A percentile compares a stretch with the other conserved stretches of the same genome.
Conservation (phyloP, 2,797 vertebrate species). For the Melanogrammus aeglefinus region DNA sequence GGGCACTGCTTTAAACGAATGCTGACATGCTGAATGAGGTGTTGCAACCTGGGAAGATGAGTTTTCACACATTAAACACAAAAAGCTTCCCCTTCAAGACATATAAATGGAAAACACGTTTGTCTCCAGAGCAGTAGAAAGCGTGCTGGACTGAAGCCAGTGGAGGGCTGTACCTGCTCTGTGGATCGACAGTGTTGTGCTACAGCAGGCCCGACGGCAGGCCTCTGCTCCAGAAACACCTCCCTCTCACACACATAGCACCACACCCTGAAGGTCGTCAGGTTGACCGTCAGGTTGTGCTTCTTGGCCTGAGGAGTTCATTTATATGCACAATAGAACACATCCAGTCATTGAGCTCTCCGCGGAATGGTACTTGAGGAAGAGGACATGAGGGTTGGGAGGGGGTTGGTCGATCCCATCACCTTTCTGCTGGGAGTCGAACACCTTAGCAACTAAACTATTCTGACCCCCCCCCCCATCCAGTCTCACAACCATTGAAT, state of each 20-base stretch:
- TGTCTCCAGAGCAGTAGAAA: too few relatives aligned
- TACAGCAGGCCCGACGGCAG: slow-evolving; percentile 51
- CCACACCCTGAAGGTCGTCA: slow-evolving; percentile 96
- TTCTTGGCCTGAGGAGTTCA: slow-evolving; percentile 78
- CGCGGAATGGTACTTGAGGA: background rate
- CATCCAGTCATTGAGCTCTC: background rate
- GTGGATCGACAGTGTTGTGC: slow-evolving; percentile 66
- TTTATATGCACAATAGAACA: slow-evolving; percentile 15
- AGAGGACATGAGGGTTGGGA: too few relatives aligned
- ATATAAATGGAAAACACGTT: background rate
- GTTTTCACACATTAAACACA: slow-evolving; percentile 14
- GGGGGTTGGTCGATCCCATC: too few relatives aligned
- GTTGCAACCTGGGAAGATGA: slow-evolving; percentile 71
- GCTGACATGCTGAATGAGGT: slow-evolving; percentile 68
- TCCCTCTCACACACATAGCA: slow-evolving; percentile 95
- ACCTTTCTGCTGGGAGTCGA: too few relatives aligned
- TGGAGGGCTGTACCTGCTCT: slow-evolving; percentile 73
- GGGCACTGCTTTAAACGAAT: slow-evolving; percentile 84
- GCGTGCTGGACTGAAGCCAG: background rate
- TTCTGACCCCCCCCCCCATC: background rate
- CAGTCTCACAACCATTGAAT: background rate
- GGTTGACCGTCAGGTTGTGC: slow-evolving; percentile 96
- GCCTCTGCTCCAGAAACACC: slow-evolving; percentile 87
- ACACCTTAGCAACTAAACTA: too few relatives aligned
- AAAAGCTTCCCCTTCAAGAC: background rate